Evolutionary conservation across 2,113 vertebrate genomes (phyloP).

Genomic region (Sakesphorus luctuosus): DNA sequence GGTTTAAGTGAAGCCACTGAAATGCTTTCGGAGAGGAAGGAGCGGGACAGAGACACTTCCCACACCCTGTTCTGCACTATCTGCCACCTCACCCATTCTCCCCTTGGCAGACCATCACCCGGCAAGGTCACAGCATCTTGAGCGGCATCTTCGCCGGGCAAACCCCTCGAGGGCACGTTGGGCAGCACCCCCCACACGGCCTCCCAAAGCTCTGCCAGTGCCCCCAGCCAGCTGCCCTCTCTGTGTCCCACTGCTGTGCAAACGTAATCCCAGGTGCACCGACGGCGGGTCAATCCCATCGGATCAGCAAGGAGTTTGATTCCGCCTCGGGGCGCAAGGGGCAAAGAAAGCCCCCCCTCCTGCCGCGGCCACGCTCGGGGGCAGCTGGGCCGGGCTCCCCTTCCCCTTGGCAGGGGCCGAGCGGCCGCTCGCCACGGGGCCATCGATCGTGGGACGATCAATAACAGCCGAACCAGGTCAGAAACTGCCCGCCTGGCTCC

Average conservation of each 20-base stretch:
- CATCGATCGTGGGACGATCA: not conserved
- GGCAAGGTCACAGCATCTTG: fast-evolving
- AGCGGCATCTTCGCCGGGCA: not conserved
- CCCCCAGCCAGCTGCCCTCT: not conserved
- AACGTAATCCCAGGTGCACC: not conserved
- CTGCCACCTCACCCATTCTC: not conserved
- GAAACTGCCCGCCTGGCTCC: not conserved
- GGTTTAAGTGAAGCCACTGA: fast-evolving
- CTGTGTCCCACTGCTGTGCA: fast-evolving
- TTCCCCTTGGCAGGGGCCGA: not conserved
- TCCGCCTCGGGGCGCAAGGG: not conserved
- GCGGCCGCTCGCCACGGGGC: not conserved
- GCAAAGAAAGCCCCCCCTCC: not conserved
- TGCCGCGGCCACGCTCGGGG: not conserved
- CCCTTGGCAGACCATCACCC: fast-evolving
- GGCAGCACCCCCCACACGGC: not conserved
- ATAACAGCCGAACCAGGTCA: not conserved
- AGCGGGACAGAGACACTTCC: not conserved
- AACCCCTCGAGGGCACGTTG: fast-evolving
- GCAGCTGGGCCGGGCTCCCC: not conserved
- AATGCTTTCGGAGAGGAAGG: not conserved
- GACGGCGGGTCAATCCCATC: not conserved
- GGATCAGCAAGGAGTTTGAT: not conserved
- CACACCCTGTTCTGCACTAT: fast-evolving
- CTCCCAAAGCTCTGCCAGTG: no score